A percentile compares a stretch with the other conserved stretches of the same genome.
Evolutionary conservation across 1,140 invertebrate species (phyloP).

Genomic region (Octopus bimaculoides): DNA sequence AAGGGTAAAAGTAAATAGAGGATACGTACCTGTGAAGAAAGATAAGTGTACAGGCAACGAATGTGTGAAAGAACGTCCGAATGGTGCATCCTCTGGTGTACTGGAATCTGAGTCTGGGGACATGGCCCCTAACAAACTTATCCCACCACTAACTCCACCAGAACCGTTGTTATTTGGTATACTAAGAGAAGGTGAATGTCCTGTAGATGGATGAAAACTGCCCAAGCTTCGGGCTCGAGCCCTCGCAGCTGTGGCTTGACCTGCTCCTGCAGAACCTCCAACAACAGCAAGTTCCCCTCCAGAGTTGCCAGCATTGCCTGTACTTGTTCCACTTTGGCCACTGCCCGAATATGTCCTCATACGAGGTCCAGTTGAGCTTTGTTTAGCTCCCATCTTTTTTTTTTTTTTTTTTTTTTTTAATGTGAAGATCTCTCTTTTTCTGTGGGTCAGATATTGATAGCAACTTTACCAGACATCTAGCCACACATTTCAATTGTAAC

Average conservation of each 20-base stretch:
- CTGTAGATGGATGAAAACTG: slow-evolving; percentile 34
- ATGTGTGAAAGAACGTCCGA: slow-evolving; percentile 42
- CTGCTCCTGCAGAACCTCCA: slow-evolving; percentile 32
- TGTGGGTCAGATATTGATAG: not conserved
- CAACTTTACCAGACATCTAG: not conserved
- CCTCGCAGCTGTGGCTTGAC: slow-evolving; percentile 30
- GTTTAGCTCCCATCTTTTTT: slow-evolving; percentile 46
- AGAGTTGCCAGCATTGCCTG: not conserved
- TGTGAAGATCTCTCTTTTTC: not conserved
- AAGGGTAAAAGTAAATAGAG: not conserved
- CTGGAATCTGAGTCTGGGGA: slow-evolving; percentile 53
- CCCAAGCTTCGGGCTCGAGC: slow-evolving; percentile 46
- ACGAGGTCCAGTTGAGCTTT: slow-evolving; percentile 44
- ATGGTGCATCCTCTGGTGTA: slow-evolving; percentile 45
- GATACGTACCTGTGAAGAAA: slow-evolving; percentile 29
- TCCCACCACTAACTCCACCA: not conserved
- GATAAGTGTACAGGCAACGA: slow-evolving; percentile 48
- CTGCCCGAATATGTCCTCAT: slow-evolving; percentile 49
- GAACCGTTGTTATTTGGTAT: slow-evolving; percentile 30
- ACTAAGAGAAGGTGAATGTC: slow-evolving; percentile 33
- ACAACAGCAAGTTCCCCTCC: slow-evolving; percentile 32
- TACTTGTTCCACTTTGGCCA: slow-evolving; percentile 23
- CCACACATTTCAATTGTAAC: not conserved
- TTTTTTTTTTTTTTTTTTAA: not conserved
- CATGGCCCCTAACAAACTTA: slow-evolving; percentile 28